Percentiles rank a stretch among this genome's conserved stretches.
Conservation (phyloP, 1,140 invertebrate genomes). For the Papilio machaon region DNA sequence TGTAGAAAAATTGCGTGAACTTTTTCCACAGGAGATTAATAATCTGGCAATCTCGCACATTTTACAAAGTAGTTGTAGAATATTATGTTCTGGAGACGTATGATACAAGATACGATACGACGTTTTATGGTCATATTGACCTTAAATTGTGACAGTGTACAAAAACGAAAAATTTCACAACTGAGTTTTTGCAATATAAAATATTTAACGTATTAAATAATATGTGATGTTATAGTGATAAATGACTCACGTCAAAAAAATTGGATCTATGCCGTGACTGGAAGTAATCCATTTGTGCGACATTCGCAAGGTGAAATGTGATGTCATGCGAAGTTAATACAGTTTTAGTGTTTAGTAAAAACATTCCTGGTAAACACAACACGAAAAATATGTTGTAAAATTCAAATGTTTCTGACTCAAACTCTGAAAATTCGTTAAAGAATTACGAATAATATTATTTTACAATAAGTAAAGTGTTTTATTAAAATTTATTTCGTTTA, state of each 20-base stretch:
- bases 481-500: no score
- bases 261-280: slow-evolving; percentile 45
- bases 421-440: no score
- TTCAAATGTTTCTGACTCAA: background rate
- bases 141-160: background rate
- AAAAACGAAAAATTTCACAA: background rate
- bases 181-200: background rate
- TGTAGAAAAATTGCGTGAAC: background rate
- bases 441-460: no score
- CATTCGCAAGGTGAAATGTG: slow-evolving; percentile 39
- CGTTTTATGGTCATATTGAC: background rate
- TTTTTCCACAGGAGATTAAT: background rate
- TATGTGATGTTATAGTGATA: background rate
- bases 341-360: slow-evolving; percentile 7
- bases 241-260: slow-evolving; percentile 27
- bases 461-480: no score
- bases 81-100: background rate
- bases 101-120: background rate
- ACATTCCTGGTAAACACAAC: background rate
- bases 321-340: slow-evolving; percentile 34
- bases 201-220: background rate
- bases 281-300: slow-evolving; percentile 40
- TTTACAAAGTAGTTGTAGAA: background rate
- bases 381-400: background rate
- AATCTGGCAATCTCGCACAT: background rate